Evolutionary conservation across 2,797 vertebrate species (phyloP).

Genomic region (Argyrosomus regius): DNA sequence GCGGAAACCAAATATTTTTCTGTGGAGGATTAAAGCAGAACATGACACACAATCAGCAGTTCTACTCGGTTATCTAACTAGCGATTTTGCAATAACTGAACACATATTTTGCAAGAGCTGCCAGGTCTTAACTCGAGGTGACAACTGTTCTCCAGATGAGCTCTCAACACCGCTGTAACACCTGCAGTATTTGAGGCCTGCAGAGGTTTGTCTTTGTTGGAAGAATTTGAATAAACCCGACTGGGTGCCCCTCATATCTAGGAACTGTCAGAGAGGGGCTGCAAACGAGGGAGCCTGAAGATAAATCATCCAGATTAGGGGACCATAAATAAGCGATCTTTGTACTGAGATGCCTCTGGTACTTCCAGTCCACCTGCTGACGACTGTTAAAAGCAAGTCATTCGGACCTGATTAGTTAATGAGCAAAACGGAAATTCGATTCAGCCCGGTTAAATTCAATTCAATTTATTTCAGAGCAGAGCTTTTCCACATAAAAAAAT

Average conservation of each 20-base stretch:
- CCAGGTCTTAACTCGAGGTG: conserved; percentile 55
- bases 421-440: conserved; percentile 22
- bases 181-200: conserved; percentile 44
- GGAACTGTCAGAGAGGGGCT: conserved; percentile 52
- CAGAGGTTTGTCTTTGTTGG: conserved; percentile 25
- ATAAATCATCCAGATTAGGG: conserved; percentile 68
- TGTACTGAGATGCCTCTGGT: conserved; percentile 63
- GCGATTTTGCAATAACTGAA: conserved; percentile 39
- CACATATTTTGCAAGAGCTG: conserved; percentile 56
- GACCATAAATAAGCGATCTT: conserved; percentile 69
- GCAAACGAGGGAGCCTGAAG: conserved; percentile 53
- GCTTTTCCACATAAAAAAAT: not conserved
- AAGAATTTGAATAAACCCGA: conserved; percentile 46
- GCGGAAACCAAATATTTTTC: conserved; percentile 11
- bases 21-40: not conserved
- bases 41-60: not conserved
- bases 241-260: conserved; percentile 54
- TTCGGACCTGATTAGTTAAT: conserved; percentile 31
- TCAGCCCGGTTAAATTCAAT: not conserved
- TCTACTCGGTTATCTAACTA: conserved; percentile 11
- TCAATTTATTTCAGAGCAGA: conserved; percentile 3
- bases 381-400: conserved; percentile 18
- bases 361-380: conserved; percentile 34
- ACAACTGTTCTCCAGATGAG: conserved; percentile 59
- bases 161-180: conserved; percentile 40